Conservation (phyloP, 2,113 vertebrate genomes). For the Epinephelus lanceolatus region DNA sequence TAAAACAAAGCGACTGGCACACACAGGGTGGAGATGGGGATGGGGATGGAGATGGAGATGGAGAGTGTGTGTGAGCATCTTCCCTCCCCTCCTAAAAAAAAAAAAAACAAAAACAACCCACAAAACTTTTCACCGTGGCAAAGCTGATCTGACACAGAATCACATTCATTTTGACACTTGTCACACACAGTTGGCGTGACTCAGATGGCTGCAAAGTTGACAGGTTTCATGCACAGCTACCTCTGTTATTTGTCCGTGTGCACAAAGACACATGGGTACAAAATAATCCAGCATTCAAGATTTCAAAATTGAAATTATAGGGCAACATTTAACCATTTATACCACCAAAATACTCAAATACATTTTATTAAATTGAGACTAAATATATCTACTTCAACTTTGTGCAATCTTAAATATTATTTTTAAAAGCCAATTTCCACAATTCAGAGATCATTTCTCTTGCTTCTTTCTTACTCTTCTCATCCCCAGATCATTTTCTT, state of each 20-base stretch:
- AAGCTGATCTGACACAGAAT: slow-evolving; percentile 54
- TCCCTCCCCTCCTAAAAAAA: not conserved
- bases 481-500: slow-evolving; percentile 57
- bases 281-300: not conserved
- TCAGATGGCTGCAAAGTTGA: slow-evolving; percentile 51
- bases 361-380: no score
- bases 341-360: not conserved
- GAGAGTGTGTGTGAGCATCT: not conserved
- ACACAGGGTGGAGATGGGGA: not conserved
- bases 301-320: slow-evolving; percentile 1
- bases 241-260: slow-evolving; percentile 23
- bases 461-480: slow-evolving; percentile 42
- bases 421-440: slow-evolving; percentile 21
- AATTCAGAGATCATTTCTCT: not conserved
- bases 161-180: slow-evolving; percentile 60
- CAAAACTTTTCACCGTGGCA: slow-evolving; percentile 56
- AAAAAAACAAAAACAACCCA: not conserved
- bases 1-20: slow-evolving; percentile 27
- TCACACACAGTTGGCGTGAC: slow-evolving; percentile 62
- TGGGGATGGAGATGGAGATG: no score
- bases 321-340: not conserved
- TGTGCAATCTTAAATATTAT: slow-evolving; percentile 1
- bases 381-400: no score
- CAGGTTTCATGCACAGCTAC: slow-evolving; percentile 28
- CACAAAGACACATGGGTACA: slow-evolving; percentile 20